phyloP scores from a whole-genome alignment of 1,140 invertebrate genomes.

The Ctenoplectra terminalis region DNA sequence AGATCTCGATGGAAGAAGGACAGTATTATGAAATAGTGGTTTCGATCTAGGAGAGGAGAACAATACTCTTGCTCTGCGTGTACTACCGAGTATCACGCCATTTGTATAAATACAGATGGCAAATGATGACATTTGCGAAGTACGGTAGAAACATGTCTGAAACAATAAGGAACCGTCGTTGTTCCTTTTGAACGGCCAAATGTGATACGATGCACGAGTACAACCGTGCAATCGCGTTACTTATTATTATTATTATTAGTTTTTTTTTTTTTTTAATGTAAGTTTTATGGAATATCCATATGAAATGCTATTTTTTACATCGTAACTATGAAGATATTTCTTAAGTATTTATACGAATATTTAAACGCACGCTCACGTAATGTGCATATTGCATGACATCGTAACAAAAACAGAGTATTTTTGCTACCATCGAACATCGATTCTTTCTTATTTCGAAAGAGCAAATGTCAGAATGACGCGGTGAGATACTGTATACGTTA shows the following conservation, averaged over 20 bases:
- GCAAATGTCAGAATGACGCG: neutral
- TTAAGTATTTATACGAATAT: slow-evolving; percentile 14
- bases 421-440: neutral
- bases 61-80: slow-evolving; percentile 1
- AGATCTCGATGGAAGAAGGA: neutral
- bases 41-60: slow-evolving; percentile 2
- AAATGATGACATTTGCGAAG: neutral
- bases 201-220: slow-evolving; percentile 32
- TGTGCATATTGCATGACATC: slow-evolving; percentile 10
- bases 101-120: neutral
- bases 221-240: slow-evolving; percentile 24
- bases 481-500: neutral
- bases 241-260: neutral
- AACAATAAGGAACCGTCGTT: neutral
- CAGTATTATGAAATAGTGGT: slow-evolving; percentile 23
- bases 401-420: slow-evolving; percentile 10
- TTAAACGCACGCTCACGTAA: slow-evolving; percentile 7
- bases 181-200: neutral
- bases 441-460: neutral
- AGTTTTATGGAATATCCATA: slow-evolving; percentile 11
- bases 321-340: slow-evolving; percentile 14
- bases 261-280: neutral
- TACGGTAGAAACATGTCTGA: neutral
- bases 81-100: neutral
- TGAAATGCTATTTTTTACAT: slow-evolving; percentile 25